phyloP scores from a whole-genome alignment of 2,113 vertebrate species.

The Catharus minimus region DNA sequence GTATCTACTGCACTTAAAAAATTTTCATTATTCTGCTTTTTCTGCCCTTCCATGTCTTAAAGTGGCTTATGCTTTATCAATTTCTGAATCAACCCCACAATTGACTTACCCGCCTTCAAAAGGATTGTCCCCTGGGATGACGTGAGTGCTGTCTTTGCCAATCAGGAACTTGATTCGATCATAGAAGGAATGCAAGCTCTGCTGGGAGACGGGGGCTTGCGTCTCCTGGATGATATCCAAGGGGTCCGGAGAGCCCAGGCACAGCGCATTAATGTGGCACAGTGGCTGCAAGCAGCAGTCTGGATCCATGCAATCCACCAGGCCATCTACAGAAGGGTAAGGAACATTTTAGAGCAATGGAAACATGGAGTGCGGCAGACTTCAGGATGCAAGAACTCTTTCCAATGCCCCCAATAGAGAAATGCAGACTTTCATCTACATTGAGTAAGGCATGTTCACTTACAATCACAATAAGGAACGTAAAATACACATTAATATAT shows the following conservation, averaged over 20 bases:
- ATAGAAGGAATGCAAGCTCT: constrained; percentile 89
- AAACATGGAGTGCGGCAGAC: not conserved
- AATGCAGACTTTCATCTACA: not conserved
- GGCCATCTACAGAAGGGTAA: constrained; percentile 82
- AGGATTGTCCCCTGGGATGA: constrained; percentile 89
- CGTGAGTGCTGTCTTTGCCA: constrained; percentile 91
- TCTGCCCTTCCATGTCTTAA: not conserved
- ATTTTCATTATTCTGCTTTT: not conserved
- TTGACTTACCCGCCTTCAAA: constrained; percentile 91
- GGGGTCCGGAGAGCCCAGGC: constrained; percentile 92
- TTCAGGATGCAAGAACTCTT: not conserved
- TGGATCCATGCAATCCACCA: constrained; percentile 97
- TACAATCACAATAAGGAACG: not conserved
- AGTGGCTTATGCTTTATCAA: not conserved
- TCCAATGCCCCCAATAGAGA: not conserved
- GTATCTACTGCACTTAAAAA: not conserved
- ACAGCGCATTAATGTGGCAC: constrained; percentile 88
- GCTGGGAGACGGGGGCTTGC: constrained; percentile 81
- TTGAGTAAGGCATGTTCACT: not conserved
- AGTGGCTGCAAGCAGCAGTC: constrained; percentile 95
- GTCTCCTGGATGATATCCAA: constrained; percentile 96
- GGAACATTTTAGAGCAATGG: not conserved
- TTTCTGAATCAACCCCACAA: not conserved
- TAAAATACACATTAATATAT: not conserved
- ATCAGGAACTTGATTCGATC: constrained; percentile 93